These are phyloP conservation scores for Drosophila fungiperda DNA, from an alignment of 2,888 invertebrate species.

Conservation along the genomic window DNA sequence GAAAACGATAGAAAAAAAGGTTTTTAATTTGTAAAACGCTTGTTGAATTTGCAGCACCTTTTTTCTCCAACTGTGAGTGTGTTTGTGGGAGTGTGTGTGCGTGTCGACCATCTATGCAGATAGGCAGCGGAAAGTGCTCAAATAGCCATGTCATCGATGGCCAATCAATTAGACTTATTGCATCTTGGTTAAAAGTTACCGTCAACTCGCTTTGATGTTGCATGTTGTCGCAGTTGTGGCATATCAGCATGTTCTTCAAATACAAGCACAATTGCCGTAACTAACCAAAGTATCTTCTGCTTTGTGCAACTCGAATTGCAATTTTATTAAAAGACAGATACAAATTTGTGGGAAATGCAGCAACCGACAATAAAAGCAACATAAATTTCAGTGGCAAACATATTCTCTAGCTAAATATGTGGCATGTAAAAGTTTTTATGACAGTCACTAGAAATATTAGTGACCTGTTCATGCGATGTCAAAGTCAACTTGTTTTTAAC, in stretches of 20 bases:
- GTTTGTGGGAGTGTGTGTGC: neutral
- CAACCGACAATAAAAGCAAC: neutral
- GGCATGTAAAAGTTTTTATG: neutral
- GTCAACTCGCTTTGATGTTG: neutral
- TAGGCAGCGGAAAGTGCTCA: constrained; percentile 21
- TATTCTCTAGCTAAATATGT: neutral
- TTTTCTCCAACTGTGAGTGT: too few relatives aligned
- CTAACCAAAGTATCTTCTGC: neutral
- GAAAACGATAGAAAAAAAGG: neutral
- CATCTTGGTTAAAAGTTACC: constrained; percentile 2
- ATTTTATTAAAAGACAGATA: neutral
- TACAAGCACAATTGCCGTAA: neutral
- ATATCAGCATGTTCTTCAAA: neutral
- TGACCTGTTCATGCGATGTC: neutral
- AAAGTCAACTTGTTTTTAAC: neutral
- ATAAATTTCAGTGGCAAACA: neutral
- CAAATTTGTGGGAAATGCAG: neutral
- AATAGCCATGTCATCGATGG: constrained; percentile 36
- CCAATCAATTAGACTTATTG: constrained; percentile 46
- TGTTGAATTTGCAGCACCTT: neutral
- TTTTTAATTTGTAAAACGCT: neutral
- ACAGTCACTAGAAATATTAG: neutral
- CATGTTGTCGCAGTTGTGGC: neutral
- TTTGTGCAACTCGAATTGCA: neutral
- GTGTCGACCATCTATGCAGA: constrained; percentile 10